Percentiles rank a stretch among this genome's conserved stretches.
Evolutionary conservation across 30 jellyfish, hydroid and myxozoan species (phyloP).

Genomic region (Haliclystus octoradiatus): DNA sequence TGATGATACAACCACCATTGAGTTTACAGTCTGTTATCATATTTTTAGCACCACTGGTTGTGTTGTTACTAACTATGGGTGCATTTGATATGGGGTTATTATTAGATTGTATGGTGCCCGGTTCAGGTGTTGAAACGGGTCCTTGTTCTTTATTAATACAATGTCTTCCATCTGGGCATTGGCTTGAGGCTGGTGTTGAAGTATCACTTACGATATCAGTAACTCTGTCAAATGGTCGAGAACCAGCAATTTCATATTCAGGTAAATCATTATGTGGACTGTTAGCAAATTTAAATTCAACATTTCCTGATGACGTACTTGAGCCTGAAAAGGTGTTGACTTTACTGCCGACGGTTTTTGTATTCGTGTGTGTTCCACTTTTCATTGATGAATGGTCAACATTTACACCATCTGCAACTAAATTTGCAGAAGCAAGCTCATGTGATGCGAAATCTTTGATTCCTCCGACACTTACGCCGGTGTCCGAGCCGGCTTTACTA

Average conservation of each 20-base stretch:
- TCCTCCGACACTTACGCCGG: constrained; percentile 16
- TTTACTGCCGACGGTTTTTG: constrained; percentile 27
- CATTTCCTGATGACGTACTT: constrained; percentile 16
- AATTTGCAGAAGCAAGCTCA: constrained; percentile 24
- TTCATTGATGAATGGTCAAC: constrained; percentile 29
- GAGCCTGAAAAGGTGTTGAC: constrained; percentile 51
- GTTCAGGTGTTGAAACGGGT: constrained; percentile 6
- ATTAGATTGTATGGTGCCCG: constrained; percentile 21
- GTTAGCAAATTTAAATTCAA: constrained; percentile 45
- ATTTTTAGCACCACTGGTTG: constrained; percentile 34
- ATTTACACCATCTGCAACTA: constrained; percentile 14
- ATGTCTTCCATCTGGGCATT: constrained; percentile 68
- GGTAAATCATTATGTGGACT: constrained; percentile 73
- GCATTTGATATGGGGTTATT: constrained; percentile 15
- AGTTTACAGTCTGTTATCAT: constrained; percentile 54
- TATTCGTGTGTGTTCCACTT: constrained; percentile 20
- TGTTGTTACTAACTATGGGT: constrained; percentile 31
- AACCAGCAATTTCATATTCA: constrained; percentile 57
- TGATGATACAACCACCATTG: constrained; percentile 44
- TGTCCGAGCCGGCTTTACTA: constrained; percentile 39
- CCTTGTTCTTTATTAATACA: constrained; percentile 62
- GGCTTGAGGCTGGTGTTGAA: constrained; percentile 27
- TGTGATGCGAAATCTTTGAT: constrained; percentile 10
- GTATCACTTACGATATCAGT: constrained; percentile 75
- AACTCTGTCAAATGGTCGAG: constrained; percentile 75